phyloP scores from a whole-genome alignment of 23 tunicate species.

The Ciona savignyi region DNA sequence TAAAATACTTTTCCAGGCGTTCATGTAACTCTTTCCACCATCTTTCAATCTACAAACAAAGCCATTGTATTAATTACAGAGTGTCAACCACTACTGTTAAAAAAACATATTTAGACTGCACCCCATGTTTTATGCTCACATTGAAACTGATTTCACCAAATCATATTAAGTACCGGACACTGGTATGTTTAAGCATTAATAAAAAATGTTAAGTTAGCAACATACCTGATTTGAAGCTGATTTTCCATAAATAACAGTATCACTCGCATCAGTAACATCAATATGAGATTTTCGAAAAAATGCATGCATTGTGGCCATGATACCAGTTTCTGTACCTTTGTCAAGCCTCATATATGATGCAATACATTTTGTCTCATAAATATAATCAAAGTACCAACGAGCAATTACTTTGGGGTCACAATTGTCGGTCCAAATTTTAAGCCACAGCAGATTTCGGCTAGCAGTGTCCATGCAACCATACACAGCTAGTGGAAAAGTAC shows the following conservation, averaged over 20 bases:
- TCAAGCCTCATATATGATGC: slow-evolving; percentile 14
- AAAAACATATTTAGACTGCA: too few relatives aligned
- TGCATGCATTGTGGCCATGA: slow-evolving; percentile 32
- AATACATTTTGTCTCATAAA: slow-evolving; percentile 12
- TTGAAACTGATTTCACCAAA: too few relatives aligned
- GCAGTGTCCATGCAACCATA: slow-evolving; percentile 25
- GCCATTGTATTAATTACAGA: too few relatives aligned
- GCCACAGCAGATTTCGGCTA: slow-evolving; percentile 20
- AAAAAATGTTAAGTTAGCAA: too few relatives aligned
- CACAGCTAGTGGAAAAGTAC: slow-evolving; percentile 24
- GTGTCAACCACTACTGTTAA: too few relatives aligned
- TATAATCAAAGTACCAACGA: too few relatives aligned
- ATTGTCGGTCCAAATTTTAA: slow-evolving; percentile 24
- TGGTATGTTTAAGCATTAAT: neutral
- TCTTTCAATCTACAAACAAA: too few relatives aligned
- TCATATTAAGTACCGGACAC: neutral
- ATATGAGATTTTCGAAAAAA: neutral
- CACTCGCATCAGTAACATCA: neutral
- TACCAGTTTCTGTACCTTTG: slow-evolving; percentile 34
- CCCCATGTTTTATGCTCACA: too few relatives aligned
- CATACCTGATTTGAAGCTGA: slow-evolving; percentile 22
- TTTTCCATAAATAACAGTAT: slow-evolving; percentile 19
- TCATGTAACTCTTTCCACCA: too few relatives aligned
- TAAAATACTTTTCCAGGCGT: too few relatives aligned
- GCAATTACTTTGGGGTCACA: too few relatives aligned